Percentiles rank a stretch among this genome's conserved stretches.
Conservation (phyloP, 2,113 vertebrate species). For the Hylia prasina region DNA sequence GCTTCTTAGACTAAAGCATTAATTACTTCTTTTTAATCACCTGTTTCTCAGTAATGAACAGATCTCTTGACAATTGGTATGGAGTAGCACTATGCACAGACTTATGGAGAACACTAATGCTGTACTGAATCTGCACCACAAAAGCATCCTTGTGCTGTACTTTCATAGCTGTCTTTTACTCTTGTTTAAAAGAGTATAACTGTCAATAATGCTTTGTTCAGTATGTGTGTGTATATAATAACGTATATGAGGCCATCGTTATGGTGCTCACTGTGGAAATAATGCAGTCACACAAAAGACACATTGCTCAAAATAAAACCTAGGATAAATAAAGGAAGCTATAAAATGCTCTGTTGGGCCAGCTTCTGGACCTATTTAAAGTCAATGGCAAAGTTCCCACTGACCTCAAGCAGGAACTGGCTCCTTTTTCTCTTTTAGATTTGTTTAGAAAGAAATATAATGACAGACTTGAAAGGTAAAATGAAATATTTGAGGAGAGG, state of each 20-base stretch:
- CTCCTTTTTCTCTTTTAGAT: conserved; percentile 33
- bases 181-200: background rate
- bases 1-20: background rate
- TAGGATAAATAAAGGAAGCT: conserved; percentile 64
- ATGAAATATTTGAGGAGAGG: background rate
- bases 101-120: background rate
- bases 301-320: conserved; percentile 54
- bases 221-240: background rate
- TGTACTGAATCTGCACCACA: background rate
- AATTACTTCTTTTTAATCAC: background rate
- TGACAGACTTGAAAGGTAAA: background rate
- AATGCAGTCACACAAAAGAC: conserved; percentile 40
- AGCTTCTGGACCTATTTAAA: conserved; percentile 43
- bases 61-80: background rate
- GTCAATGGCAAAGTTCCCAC: conserved; percentile 47
- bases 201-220: background rate
- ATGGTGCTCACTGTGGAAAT: background rate
- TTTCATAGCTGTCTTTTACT: background rate
- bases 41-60: background rate
- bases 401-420: conserved; percentile 46
- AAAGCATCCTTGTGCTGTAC: background rate
- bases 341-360: conserved; percentile 46
- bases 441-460: conserved; percentile 29
- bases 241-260: background rate
- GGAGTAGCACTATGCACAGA: background rate